Conservation (phyloP, 2,888 invertebrate genomes). For the Trichopoda pennipes region DNA sequence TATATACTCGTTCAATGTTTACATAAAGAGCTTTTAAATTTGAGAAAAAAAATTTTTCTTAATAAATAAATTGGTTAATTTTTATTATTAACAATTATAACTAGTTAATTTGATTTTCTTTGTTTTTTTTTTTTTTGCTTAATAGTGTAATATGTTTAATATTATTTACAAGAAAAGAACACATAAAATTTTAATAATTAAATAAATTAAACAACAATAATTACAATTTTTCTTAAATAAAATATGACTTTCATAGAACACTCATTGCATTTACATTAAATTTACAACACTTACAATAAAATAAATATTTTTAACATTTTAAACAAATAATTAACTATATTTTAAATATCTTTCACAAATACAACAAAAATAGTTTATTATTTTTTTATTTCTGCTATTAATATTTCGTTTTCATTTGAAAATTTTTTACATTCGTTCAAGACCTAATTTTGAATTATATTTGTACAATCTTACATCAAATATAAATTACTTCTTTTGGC, state of each 20-base stretch:
- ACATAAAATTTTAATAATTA: constrained; percentile 4
- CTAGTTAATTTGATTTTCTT: constrained; percentile 16
- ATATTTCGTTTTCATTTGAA: neutral
- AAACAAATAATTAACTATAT: constrained; percentile 56
- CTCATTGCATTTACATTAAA: constrained; percentile 71
- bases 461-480: constrained; percentile 51
- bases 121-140: constrained; percentile 15
- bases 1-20: too few relatives aligned
- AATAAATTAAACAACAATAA: constrained; percentile 61
- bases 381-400: too few relatives aligned
- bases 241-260: constrained; percentile 78
- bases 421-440: constrained; percentile 7
- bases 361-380: constrained; percentile 15
- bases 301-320: constrained; percentile 67
- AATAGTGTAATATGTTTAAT: neutral
- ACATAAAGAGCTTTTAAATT: too few relatives aligned
- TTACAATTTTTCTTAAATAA: constrained; percentile 60
- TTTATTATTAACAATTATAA: constrained; percentile 66
- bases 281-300: constrained; percentile 67
- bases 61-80: constrained; percentile 54
- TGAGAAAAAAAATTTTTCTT: too few relatives aligned
- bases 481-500: constrained; percentile 26
- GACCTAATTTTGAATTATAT: neutral
- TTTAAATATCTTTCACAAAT: constrained; percentile 18
- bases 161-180: constrained; percentile 64